Evolutionary conservation across 1,140 invertebrate genomes (phyloP).

Genomic region (Bombus superbus): DNA sequence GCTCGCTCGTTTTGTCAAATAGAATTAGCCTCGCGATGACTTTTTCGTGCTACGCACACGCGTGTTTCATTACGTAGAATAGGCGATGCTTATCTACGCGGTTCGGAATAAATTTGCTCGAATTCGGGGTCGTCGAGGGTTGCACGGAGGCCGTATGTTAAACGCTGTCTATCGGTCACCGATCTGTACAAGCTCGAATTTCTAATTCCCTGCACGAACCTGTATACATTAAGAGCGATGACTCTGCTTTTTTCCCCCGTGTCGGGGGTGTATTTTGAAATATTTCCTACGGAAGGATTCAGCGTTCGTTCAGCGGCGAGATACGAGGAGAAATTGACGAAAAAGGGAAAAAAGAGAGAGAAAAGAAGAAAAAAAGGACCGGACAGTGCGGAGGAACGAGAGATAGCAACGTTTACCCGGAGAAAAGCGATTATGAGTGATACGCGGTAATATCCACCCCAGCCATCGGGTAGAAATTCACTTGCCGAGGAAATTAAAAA

Average conservation of each 20-base stretch:
- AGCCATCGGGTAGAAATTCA: slow-evolving; percentile 79
- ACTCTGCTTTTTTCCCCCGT: background rate
- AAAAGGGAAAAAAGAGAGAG: background rate
- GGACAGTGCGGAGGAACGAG: slow-evolving; percentile 51
- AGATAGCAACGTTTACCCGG: slow-evolving; percentile 55
- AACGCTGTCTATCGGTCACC: slow-evolving; percentile 20
- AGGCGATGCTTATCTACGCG: slow-evolving; percentile 45
- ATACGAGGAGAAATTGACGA: background rate
- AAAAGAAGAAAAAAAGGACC: slow-evolving; percentile 7
- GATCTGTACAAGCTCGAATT: slow-evolving; percentile 12
- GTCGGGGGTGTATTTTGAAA: background rate
- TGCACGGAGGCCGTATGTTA: slow-evolving; percentile 25
- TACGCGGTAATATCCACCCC: slow-evolving; percentile 82
- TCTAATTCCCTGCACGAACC: background rate
- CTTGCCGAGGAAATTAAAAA: slow-evolving; percentile 83
- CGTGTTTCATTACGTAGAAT: background rate
- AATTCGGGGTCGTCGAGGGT: slow-evolving; percentile 41
- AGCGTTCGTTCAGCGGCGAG: background rate
- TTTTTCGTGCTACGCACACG: slow-evolving; percentile 27
- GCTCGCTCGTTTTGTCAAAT: slow-evolving; percentile 52
- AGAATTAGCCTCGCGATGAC: slow-evolving; percentile 57
- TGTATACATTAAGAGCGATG: background rate
- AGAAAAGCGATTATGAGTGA: slow-evolving; percentile 81
- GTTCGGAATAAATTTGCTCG: slow-evolving; percentile 46
- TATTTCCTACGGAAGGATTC: background rate